These are phyloP conservation scores for Melanotus villosus DNA, from an alignment of 2,888 invertebrate species.

Conservation along the genomic window DNA sequence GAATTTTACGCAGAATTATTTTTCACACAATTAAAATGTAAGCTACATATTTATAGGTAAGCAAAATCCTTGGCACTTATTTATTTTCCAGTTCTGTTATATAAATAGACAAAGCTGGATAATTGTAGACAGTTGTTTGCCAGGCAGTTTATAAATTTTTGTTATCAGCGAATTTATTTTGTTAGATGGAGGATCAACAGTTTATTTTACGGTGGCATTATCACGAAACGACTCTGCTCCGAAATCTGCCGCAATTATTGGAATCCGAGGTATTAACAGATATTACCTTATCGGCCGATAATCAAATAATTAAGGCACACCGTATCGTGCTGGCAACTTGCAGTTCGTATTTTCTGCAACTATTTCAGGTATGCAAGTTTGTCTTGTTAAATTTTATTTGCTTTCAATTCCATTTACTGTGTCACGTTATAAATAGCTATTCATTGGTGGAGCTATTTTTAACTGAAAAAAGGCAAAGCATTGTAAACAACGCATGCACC, in stretches of 20 bases:
- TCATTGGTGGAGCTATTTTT: conserved; percentile 35
- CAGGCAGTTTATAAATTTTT: conserved; percentile 60
- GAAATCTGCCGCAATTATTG: conserved; percentile 83
- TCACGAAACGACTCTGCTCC: conserved; percentile 72
- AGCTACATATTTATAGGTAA: conserved; percentile 56
- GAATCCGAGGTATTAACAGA: conserved; percentile 88
- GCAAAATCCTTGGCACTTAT: conserved; percentile 66
- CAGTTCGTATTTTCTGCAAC: conserved; percentile 90
- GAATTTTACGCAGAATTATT: conserved; percentile 16
- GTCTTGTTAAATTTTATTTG: conserved; percentile 64
- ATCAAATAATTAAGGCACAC: conserved; percentile 88
- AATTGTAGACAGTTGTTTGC: conserved; percentile 59
- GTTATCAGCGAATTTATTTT: conserved; percentile 29
- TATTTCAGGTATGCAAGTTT: conserved; percentile 80
- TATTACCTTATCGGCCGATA: conserved; percentile 89
- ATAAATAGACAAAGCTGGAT: conserved; percentile 67
- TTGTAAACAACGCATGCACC: neutral
- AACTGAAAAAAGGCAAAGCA: conserved; percentile 13
- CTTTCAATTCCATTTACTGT: conserved; percentile 54
- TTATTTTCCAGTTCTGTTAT: conserved; percentile 65
- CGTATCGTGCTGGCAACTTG: conserved; percentile 90
- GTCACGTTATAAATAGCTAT: conserved; percentile 28
- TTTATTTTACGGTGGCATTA: conserved; percentile 67
- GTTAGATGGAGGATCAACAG: conserved; percentile 57
- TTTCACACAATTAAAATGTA: conserved; percentile 37